Evolutionary conservation across 2,888 invertebrate species (phyloP).

Genomic region (Hypercompe scribonia): DNA sequence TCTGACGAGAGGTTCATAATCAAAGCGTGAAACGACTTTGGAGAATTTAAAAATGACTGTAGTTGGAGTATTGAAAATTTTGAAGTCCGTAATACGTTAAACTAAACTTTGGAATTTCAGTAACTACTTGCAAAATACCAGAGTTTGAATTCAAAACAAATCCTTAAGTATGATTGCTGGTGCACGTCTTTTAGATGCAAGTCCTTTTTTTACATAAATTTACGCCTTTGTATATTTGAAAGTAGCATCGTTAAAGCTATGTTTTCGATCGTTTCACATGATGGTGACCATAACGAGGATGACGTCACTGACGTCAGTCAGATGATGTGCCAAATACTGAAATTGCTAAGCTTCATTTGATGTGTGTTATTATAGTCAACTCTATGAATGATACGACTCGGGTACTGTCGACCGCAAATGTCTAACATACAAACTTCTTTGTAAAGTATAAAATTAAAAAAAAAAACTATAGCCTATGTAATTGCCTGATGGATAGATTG

Average conservation of each 20-base stretch:
- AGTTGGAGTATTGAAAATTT: background rate
- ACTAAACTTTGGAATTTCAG: background rate
- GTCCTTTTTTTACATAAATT: constrained; percentile 1
- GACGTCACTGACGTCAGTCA: too few relatives aligned
- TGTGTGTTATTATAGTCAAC: background rate
- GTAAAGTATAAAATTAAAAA: too few relatives aligned
- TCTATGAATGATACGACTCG: background rate
- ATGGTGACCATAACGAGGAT: background rate
- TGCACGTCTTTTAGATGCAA: constrained; percentile 5
- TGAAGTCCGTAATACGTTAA: background rate
- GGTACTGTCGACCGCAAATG: too few relatives aligned
- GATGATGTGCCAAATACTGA: too few relatives aligned
- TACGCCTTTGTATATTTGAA: constrained; percentile 9
- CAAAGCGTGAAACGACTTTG: background rate
- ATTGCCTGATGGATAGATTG: background rate
- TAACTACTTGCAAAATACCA: background rate
- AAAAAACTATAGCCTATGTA: too few relatives aligned
- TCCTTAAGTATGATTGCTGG: background rate
- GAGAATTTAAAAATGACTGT: too few relatives aligned
- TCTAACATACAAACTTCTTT: too few relatives aligned
- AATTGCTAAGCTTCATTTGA: background rate
- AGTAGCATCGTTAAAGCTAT: constrained; percentile 12
- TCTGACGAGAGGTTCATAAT: background rate
- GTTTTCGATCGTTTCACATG: constrained; percentile 11
- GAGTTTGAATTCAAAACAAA: background rate